Evolutionary conservation across 2,113 vertebrate genomes (phyloP).

Genomic region (Noctilio leporinus): DNA sequence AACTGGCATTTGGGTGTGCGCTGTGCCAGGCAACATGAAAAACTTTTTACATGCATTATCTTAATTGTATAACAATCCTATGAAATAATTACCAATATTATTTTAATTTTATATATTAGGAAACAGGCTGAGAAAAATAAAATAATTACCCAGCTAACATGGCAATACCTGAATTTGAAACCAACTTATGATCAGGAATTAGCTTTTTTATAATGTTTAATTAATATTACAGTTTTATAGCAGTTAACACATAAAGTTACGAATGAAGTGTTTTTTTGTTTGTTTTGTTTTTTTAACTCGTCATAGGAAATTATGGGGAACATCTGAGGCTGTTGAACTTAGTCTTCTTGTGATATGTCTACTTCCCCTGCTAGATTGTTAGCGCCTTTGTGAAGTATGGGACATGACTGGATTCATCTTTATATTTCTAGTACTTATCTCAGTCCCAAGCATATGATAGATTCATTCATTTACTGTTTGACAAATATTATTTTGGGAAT

Average conservation of each 20-base stretch:
- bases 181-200: neutral
- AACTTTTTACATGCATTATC: neutral
- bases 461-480: neutral
- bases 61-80: neutral
- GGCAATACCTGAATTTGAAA: conserved; percentile 11
- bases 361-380: neutral
- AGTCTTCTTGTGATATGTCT: neutral
- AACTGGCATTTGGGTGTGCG: neutral
- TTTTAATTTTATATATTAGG: neutral
- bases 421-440: neutral
- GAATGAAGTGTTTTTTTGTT: no score
- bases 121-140: neutral
- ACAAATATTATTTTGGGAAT: neutral
- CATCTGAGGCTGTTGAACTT: neutral
- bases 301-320: neutral
- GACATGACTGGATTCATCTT: neutral
- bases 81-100: neutral
- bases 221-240: neutral
- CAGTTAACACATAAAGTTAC: neutral
- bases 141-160: neutral
- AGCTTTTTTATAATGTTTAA: conserved; percentile 14
- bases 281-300: neutral
- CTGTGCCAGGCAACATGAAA: neutral
- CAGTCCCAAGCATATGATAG: neutral
- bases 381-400: neutral